Conservation (phyloP, 2,888 invertebrate genomes). For the Pandemis corylana region DNA sequence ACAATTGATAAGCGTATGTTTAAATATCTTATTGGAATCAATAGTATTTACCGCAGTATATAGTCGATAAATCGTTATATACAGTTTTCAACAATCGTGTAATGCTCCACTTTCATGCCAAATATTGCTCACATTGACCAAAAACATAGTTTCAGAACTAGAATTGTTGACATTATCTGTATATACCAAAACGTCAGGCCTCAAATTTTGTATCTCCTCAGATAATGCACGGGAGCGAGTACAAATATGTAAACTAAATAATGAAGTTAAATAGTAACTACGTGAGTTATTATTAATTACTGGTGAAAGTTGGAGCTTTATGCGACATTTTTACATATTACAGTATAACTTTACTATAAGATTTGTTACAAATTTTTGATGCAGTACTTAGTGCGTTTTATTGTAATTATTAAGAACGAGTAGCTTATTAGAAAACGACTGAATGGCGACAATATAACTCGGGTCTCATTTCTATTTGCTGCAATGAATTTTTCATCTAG, state of each 20-base stretch:
- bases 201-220: not conserved
- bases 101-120: not conserved
- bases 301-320: conserved; percentile 15
- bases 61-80: conserved; percentile 13
- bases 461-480: conserved; percentile 70
- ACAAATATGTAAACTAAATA: not conserved
- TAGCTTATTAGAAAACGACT: conserved; percentile 73
- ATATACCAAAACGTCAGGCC: not conserved
- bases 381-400: conserved; percentile 68
- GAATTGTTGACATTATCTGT: not conserved
- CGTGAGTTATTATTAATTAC: not conserved
- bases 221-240: not conserved
- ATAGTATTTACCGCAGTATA: conserved; percentile 24
- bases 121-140: not conserved
- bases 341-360: conserved; percentile 46
- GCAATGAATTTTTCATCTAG: conserved; percentile 24
- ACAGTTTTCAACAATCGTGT: conserved; percentile 2
- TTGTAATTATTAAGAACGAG: conserved; percentile 52
- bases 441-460: conserved; percentile 79
- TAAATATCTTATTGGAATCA: conserved; percentile 10
- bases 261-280: not conserved
- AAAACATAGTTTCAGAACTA: not conserved
- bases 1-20: conserved; percentile 10
- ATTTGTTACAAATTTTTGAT: conserved; percentile 55
- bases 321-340: conserved; percentile 30